Percentiles rank a stretch among this genome's conserved stretches.
Evolutionary conservation across 2,113 vertebrate genomes (phyloP).

Genomic region (Bostrychus sinensis): DNA sequence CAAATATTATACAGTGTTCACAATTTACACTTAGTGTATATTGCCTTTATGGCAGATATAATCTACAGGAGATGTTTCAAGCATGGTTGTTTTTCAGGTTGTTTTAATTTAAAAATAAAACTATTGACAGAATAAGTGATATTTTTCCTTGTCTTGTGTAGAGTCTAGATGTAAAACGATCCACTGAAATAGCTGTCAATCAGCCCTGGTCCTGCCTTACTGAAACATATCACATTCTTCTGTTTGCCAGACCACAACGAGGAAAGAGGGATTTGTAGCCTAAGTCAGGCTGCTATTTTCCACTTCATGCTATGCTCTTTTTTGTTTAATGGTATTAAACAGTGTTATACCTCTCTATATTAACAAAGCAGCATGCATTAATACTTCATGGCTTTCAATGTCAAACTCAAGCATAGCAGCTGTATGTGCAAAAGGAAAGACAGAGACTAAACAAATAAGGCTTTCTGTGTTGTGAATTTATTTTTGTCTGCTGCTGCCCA

Average conservation of each 20-base stretch:
- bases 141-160: constrained; percentile 2
- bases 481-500: constrained; percentile 6
- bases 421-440: neutral
- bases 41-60: neutral
- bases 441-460: constrained; percentile 1
- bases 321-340: constrained; percentile 13
- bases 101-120: no score
- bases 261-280: constrained; percentile 32
- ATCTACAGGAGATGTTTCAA: no score
- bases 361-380: neutral
- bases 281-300: constrained; percentile 40
- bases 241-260: constrained; percentile 44
- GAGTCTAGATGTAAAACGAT: constrained; percentile 6
- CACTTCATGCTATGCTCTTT: constrained; percentile 22
- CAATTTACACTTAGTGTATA: no score
- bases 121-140: neutral
- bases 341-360: neutral
- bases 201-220: neutral
- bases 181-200: constrained; percentile 26
- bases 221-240: constrained; percentile 44
- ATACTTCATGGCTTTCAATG: neutral
- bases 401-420: neutral
- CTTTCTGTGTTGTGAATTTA: constrained; percentile 17
- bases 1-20: no score
- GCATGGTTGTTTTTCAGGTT: no score